These are phyloP conservation scores for Accipiter minullus DNA, from an alignment of 2,797 vertebrate genomes.

Conservation along the genomic window DNA sequence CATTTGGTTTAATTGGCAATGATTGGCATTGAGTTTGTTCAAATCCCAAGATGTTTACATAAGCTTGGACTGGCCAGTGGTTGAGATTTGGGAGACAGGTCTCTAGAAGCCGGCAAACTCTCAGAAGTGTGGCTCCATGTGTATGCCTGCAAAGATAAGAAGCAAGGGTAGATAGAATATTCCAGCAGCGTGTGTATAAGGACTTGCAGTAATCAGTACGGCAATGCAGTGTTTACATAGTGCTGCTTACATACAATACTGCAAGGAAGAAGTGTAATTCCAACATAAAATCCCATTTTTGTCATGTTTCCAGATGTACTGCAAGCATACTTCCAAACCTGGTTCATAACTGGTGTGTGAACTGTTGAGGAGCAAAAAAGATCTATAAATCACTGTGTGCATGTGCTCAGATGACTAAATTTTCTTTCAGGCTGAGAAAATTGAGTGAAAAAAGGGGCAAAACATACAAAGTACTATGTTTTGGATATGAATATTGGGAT, in stretches of 20 bases:
- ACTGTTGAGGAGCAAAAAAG: neutral
- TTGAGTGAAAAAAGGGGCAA: neutral
- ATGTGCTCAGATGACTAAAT: neutral
- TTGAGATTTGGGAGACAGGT: neutral
- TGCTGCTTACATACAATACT: neutral
- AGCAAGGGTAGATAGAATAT: neutral
- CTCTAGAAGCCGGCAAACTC: neutral
- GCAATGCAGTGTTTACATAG: neutral
- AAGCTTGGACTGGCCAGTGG: neutral
- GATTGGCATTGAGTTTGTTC: conserved; percentile 22
- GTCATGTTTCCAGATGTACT: neutral
- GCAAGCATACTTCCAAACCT: neutral
- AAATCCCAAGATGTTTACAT: conserved; percentile 2
- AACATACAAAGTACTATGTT: neutral
- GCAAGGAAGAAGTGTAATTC: neutral
- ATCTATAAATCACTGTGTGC: neutral
- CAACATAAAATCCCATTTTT: neutral
- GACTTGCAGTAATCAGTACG: neutral
- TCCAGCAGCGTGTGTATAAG: neutral
- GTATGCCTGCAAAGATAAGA: neutral
- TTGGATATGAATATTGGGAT: neutral
- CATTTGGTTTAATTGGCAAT: conserved; percentile 13
- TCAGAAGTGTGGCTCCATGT: neutral
- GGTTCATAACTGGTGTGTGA: neutral
- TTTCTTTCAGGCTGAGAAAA: neutral